Evolutionary conservation across 2,113 vertebrate genomes (phyloP).

Genomic region (Notarius quadriscutis): DNA sequence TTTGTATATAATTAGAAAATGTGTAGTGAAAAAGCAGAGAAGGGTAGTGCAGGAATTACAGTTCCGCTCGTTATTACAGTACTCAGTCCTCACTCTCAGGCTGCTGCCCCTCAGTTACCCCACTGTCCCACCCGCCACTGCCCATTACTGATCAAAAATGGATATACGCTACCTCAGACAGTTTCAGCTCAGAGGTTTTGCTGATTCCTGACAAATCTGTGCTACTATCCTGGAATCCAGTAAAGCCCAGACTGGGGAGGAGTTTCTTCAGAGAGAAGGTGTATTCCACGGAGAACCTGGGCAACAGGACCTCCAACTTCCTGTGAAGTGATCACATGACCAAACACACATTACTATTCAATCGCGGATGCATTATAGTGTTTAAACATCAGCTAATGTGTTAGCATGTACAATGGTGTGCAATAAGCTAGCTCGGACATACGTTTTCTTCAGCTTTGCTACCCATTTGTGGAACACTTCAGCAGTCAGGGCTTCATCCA

Average conservation of each 20-base stretch:
- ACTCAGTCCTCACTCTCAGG: neutral
- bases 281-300: conserved; percentile 81
- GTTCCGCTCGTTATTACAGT: neutral
- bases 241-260: conserved; percentile 75
- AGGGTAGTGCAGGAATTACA: neutral
- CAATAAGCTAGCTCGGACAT: conserved; percentile 39
- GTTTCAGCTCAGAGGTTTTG: conserved; percentile 59
- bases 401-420: neutral
- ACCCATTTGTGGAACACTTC: conserved; percentile 82
- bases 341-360: neutral
- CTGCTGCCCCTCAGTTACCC: neutral
- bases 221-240: conserved; percentile 70
- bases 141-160: neutral
- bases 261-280: conserved; percentile 75
- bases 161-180: conserved; percentile 73
- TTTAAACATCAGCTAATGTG: neutral
- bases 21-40: neutral
- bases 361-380: neutral
- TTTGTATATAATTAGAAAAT: neutral
- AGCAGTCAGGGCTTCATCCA: conserved; percentile 80
- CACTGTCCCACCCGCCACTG: neutral
- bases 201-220: conserved; percentile 78
- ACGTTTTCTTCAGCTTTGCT: conserved; percentile 76
- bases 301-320: conserved; percentile 84
- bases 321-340: conserved; percentile 64